These are phyloP conservation scores for Phocoena sinus DNA, from an alignment of 2,113 vertebrate genomes.

Conservation along the genomic window DNA sequence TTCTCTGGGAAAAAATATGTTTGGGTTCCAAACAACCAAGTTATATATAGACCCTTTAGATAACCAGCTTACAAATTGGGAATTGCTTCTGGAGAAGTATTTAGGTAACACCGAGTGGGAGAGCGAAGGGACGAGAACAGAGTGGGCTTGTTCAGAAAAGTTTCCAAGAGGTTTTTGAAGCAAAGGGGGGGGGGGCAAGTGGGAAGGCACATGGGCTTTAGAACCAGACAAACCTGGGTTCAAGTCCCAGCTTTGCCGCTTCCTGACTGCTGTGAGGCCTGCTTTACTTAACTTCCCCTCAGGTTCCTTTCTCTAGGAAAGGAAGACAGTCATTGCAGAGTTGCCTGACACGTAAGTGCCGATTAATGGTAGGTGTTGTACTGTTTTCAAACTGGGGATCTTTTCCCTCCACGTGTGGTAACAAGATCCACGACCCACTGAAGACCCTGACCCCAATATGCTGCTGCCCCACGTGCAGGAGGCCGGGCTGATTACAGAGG, in stretches of 20 bases:
- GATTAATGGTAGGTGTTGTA: background rate
- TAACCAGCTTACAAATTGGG: constrained; percentile 53
- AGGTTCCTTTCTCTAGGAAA: background rate
- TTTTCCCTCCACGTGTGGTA: background rate
- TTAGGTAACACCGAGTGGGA: constrained; percentile 71
- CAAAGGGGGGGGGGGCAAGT: background rate
- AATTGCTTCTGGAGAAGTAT: constrained; percentile 52
- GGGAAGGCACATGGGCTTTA: background rate
- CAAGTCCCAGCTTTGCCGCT: background rate
- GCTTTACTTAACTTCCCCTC: background rate
- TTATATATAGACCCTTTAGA: constrained; percentile 68
- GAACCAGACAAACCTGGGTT: background rate
- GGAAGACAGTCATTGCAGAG: background rate
- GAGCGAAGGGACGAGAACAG: constrained; percentile 54
- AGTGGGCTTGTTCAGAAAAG: constrained; percentile 57
- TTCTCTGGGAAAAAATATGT: constrained; percentile 23
- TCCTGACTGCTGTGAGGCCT: background rate
- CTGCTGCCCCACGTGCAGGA: background rate
- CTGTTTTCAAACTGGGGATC: background rate
- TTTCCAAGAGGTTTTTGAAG: constrained; percentile 45
- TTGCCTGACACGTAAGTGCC: background rate
- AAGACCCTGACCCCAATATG: background rate
- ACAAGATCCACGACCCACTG: background rate
- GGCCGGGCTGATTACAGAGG: background rate
- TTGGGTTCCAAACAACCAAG: constrained; percentile 52